These are phyloP conservation scores for Calephelis virginiensis DNA, from an alignment of 1,140 invertebrate genomes.

Conservation along the genomic window DNA sequence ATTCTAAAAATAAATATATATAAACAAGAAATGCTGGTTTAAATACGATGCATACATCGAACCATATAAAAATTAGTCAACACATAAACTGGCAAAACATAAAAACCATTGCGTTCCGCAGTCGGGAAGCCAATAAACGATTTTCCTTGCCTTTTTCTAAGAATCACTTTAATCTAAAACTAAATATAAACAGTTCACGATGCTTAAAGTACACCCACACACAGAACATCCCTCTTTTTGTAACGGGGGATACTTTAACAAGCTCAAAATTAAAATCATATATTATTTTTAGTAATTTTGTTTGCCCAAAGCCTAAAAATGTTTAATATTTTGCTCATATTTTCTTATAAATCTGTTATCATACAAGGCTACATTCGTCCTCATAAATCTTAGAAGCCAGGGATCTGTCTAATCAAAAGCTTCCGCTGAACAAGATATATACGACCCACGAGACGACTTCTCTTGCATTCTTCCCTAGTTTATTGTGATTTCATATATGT, in stretches of 20 bases:
- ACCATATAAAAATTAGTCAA: too few relatives aligned
- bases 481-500: conserved; percentile 23
- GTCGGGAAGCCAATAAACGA: too few relatives aligned
- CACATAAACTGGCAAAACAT: too few relatives aligned
- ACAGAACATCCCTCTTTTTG: too few relatives aligned
- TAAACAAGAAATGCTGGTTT: too few relatives aligned
- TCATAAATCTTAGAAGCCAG: conserved; percentile 57
- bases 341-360: conserved; percentile 6
- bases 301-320: neutral
- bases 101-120: too few relatives aligned
- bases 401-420: conserved; percentile 59
- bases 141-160: too few relatives aligned
- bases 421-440: conserved; percentile 53
- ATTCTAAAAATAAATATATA: too few relatives aligned
- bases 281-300: neutral
- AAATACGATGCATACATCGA: too few relatives aligned
- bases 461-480: conserved; percentile 42
- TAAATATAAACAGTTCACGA: too few relatives aligned
- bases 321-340: conserved; percentile 14
- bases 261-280: neutral
- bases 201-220: too few relatives aligned
- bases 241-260: neutral
- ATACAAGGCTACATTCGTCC: conserved; percentile 48
- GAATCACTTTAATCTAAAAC: too few relatives aligned
- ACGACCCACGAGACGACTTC: conserved; percentile 46